phyloP scores from a whole-genome alignment of 1,140 invertebrate genomes.

The Ladona fulva region DNA sequence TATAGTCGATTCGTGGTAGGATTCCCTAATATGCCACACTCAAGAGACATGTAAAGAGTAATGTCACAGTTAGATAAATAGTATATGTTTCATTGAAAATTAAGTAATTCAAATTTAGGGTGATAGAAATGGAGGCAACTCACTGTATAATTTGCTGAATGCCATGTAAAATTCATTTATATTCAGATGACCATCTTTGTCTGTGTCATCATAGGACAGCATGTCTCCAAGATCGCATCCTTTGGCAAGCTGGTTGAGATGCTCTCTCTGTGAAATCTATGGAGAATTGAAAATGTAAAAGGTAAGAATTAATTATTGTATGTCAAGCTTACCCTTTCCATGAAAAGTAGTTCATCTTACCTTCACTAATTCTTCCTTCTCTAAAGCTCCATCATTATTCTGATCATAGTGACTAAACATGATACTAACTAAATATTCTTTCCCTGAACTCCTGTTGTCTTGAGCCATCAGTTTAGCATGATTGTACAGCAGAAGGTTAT shows the following conservation, averaged over 20 bases:
- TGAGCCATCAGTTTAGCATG: conserved; percentile 56
- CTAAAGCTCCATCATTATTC: conserved; percentile 59
- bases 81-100: too few relatives aligned
- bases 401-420: conserved; percentile 73
- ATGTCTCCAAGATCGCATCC: conserved; percentile 61
- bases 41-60: too few relatives aligned
- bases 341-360: conserved; percentile 28
- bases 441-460: conserved; percentile 46
- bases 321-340: too few relatives aligned
- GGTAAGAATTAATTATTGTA: too few relatives aligned
- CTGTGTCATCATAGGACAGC: conserved; percentile 58
- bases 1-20: too few relatives aligned
- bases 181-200: conserved; percentile 54
- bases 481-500: conserved; percentile 63
- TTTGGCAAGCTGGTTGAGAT: conserved; percentile 51
- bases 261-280: conserved; percentile 51
- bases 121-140: conserved; percentile 31
- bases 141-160: conserved; percentile 67
- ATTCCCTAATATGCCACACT: too few relatives aligned
- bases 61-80: too few relatives aligned
- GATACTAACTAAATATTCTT: conserved; percentile 62
- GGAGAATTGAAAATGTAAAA: conserved; percentile 16
- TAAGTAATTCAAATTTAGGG: too few relatives aligned
- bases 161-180: conserved; percentile 68
- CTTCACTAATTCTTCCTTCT: conserved; percentile 54